phyloP scores from a whole-genome alignment of 2,797 vertebrate species.

The Schizothorax lantsangensis region DNA sequence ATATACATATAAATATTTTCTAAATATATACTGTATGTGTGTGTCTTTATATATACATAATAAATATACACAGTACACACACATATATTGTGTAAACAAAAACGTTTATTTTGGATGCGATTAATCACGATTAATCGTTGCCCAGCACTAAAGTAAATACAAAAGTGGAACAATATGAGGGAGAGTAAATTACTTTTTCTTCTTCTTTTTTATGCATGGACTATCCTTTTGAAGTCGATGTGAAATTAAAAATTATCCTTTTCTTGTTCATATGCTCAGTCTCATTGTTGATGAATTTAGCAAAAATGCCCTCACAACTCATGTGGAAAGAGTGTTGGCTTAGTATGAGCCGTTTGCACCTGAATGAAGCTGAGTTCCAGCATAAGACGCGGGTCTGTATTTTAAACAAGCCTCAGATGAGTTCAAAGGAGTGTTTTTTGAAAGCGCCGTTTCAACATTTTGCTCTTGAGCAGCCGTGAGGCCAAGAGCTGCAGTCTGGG shows the following conservation, averaged over 20 bases:
- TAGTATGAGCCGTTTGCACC: slow-evolving; percentile 49
- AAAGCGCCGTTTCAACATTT: slow-evolving; percentile 53
- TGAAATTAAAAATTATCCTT: not conserved
- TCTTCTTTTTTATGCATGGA: too few relatives aligned
- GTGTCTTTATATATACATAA: too few relatives aligned
- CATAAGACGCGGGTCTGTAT: slow-evolving; percentile 53
- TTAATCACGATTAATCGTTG: too few relatives aligned
- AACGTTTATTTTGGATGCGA: too few relatives aligned
- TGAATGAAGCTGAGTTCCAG: slow-evolving; percentile 54
- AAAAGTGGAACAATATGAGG: not conserved
- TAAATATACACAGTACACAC: too few relatives aligned
- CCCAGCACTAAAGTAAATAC: too few relatives aligned
- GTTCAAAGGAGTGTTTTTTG: slow-evolving; percentile 60
- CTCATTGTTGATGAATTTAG: slow-evolving; percentile 49
- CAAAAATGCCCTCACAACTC: not conserved
- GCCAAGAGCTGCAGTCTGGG: slow-evolving; percentile 52
- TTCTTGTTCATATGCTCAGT: slow-evolving; percentile 26
- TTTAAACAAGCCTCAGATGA: slow-evolving; percentile 63
- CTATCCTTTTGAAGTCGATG: too few relatives aligned
- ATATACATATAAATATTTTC: too few relatives aligned
- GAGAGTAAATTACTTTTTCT: not conserved
- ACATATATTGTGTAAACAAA: too few relatives aligned
- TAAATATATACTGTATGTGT: too few relatives aligned
- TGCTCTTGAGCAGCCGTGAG: slow-evolving; percentile 53
- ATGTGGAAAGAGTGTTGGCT: slow-evolving; percentile 26